A percentile compares a stretch with the other conserved stretches of the same genome.
phyloP scores from a whole-genome alignment of 2,797 vertebrate genomes.

The Merluccius polli region DNA sequence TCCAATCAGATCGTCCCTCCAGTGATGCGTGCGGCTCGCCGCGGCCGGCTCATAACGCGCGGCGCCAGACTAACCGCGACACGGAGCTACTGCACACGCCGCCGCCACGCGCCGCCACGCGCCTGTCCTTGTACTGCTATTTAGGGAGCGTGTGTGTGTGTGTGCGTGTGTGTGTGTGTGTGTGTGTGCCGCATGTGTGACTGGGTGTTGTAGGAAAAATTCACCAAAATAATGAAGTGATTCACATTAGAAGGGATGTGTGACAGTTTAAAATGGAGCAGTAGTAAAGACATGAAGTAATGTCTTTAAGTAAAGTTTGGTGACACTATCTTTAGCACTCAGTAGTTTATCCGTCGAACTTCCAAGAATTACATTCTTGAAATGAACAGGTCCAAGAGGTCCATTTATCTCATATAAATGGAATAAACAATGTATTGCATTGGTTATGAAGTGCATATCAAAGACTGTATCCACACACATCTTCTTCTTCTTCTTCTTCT shows the following conservation, averaged over 20 bases:
- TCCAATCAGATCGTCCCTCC: slow-evolving; percentile 60
- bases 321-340: not conserved
- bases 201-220: slow-evolving; percentile 1
- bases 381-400: not conserved
- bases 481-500: not conserved
- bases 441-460: not conserved
- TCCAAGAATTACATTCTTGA: not conserved
- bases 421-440: not conserved
- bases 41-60: slow-evolving; percentile 48
- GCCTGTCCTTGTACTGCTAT: slow-evolving; percentile 1
- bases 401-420: not conserved
- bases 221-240: not conserved
- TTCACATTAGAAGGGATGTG: not conserved
- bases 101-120: too few relatives aligned
- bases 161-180: not conserved
- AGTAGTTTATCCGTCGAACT: not conserved
- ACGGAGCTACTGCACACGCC: slow-evolving; percentile 9
- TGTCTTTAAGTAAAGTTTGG: slow-evolving; percentile 1
- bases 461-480: not conserved
- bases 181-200: not conserved
- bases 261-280: not conserved
- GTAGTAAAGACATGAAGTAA: not conserved
- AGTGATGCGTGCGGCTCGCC: slow-evolving; percentile 52
- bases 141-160: not conserved
- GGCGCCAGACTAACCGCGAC: slow-evolving; percentile 17